Base-by-base conservation (phyloP, 1,140 invertebrate genomes). In the Belonocnema kinseyi region DNA sequence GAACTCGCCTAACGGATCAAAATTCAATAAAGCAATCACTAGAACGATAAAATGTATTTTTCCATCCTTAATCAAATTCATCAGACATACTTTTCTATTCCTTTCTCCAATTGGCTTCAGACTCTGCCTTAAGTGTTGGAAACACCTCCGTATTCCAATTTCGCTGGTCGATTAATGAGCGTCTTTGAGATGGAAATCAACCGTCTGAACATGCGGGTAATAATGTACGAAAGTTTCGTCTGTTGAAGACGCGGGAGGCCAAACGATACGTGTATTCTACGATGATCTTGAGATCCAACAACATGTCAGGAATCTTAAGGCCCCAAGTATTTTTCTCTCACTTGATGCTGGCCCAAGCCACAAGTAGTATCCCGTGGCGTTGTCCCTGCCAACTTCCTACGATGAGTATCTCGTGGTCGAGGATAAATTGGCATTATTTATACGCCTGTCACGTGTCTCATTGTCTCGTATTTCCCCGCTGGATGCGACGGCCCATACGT, bases 381-480 rank as follows among this genome's bases (percentile, higher is more conserved):
- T 56, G 50, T 70, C 56, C 51, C 52, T 61, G 52, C 21, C 76
- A 73, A 73, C 71, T 70, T 51, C 50, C 50, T 77, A 66, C 86
- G 87, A 87, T 87, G 85, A 82, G 82, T 87, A 87, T 87, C 86
- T 85, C 78, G 82, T 86, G 82, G 80, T 77, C 85, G 86, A 82
- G 82, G 81, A 87, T 88, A 88, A 88, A 88, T 88, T 86, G 85
- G 79, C 80, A 80, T 87, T 86, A 88, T 87, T 87, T 87, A 88
- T 88, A 87, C 82, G 82, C 87, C 79, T 82, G 80, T 86, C 87
- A 85, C 85, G 82, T 72, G 83, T 80, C 83, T 85, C 83, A 88
- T 88, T 88, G 86, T 88, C 85, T 85, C 82, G 84, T 77, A 73
- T 73, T 76, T 73, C 76, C 33, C 61, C 26, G 26, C 16, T n/a